Base-by-base conservation (phyloP, 2,888 invertebrate species). In the Protodeltote pygarga region DNA sequence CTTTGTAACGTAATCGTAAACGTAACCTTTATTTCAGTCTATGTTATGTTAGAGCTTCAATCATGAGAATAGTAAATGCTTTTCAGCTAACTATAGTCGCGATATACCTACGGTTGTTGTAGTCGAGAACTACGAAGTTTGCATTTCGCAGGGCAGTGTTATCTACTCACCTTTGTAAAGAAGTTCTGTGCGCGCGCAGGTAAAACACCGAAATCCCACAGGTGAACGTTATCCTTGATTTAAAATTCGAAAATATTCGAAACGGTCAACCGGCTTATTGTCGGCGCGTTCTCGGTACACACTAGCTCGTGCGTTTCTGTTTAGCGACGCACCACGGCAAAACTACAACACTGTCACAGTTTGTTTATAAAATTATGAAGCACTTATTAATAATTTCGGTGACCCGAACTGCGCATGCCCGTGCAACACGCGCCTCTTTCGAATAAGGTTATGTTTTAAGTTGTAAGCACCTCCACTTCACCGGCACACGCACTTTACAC, bases 121-220 rank as follows among this genome's bases (percentile, higher is more conserved):
- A 15, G 24, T 3, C 8, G 10, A 19, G 19, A 35, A 20, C 13
- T 21, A 38, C 4, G 25, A 61, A 33, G n/a, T n/a, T n/a, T n/a
- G n/a, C n/a, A n/a, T n/a, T 61, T 64, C 44, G 54, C 39, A 47
- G 19, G 31, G 45, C 44, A 47, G 19, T 47, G 32, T 40, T 14
- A 46, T 41, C 31, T 51, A 78, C 87, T 84, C 73, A 92, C 92
- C 92, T 92, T 85, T 83, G 74, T 80, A 80, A 79, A 84, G 81
- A 87, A 82, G 73, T 83, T 72, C 75, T 71, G 77, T 92, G 91
- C 91, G 91, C 91, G 92, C 91, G 91, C 91, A 92, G 89, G 82
- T 85, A 81, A 79, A 83, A 83, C 83, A 83, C 83, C 82, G 75
- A 83, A 89, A 86, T 90, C 85, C 89, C 85, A 91, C 89, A 90